Conservation (phyloP, 2,888 invertebrate genomes). For the Caenorhabditis virilis region DNA sequence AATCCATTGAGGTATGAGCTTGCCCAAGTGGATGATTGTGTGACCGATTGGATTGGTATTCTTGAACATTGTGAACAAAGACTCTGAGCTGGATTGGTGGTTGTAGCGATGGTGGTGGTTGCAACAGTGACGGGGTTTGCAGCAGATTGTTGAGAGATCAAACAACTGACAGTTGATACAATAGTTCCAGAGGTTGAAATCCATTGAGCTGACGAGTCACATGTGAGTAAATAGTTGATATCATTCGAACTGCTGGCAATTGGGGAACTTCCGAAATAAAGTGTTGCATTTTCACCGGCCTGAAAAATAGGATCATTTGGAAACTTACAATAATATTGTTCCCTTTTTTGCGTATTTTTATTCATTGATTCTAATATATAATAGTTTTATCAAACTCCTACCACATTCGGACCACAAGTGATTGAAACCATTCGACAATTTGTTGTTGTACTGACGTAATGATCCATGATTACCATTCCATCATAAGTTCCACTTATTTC, state of each 20-base stretch:
- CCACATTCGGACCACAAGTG: conserved; percentile 21
- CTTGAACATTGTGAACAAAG: conserved; percentile 27
- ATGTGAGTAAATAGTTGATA: no score
- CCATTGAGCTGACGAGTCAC: conserved; percentile 17
- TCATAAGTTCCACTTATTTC: conserved; percentile 7
- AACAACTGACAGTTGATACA: conserved; percentile 17
- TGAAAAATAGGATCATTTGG: no score
- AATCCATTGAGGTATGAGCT: conserved; percentile 10
- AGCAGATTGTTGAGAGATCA: conserved; percentile 15
- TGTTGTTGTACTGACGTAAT: conserved; percentile 16
- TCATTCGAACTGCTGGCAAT: no score
- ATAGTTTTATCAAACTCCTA: no score
- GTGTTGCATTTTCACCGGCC: conserved; percentile 28
- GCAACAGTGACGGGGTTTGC: conserved; percentile 11
- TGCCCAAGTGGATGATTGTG: background rate
- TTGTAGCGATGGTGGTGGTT: conserved; percentile 9
- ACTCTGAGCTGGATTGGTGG: conserved; percentile 21
- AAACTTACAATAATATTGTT: no score
- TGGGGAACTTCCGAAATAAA: conserved; percentile 23
- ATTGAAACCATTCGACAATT: conserved; percentile 17
- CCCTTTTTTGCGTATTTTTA: background rate
- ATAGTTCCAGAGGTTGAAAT: background rate
- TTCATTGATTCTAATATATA: background rate
- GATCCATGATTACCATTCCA: conserved; percentile 31
- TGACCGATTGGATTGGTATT: conserved; percentile 13